Base-by-base conservation (phyloP, 2,797 vertebrate species). In the Poeciliopsis paucimaculata region DNA sequence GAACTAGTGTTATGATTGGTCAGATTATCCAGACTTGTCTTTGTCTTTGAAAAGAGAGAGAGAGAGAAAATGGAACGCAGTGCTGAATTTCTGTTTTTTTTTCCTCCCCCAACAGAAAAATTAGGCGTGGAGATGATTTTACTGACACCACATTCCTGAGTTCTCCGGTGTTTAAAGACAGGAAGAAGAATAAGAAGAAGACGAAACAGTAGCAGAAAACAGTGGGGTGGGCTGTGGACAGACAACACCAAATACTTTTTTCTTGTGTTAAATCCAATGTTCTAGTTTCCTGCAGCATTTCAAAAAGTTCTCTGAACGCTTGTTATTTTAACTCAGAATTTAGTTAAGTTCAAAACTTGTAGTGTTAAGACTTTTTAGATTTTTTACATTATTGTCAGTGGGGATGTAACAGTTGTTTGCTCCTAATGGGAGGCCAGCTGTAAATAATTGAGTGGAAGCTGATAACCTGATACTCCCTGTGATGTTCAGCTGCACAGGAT, bases 81-180 rank as follows among this genome's bases (percentile, higher is more conserved):
- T 36, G 8, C 62, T 36, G 62, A 64, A 36, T 64, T 31, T 34
- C 5, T 4, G 9, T 36, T 3, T 4, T 2, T 60, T 68, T 18
- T 77, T 39, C 0, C 0, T 0, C n/a, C 26, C 26, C 41, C 5
- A 45, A 76, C 90, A 96, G 96, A 76, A 96, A 96, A 95, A 92
- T 96, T 31, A 94, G 96, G 13, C 95, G 95, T 66, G 95, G 94
- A 60, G 96, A 96, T 84, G 92, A 94, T 75, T 94, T 91, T 83
- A 93, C 93, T 0, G 94, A 96, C 64, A 86, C 68, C 66, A 78
- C 36, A 47, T 96, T 96, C 75, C 90, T 96, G 81, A 91, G 82
- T 51, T 95, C 95, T 45, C 95, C 95, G 0, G 41, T 94, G 3
- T 95, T 90, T 53, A 96, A 95, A 84, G 86, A 86, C 0, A 55